Percentiles rank a stretch among this genome's conserved stretches.
Conservation (phyloP, 1,140 invertebrate genomes). For the Amyelois transitella region DNA sequence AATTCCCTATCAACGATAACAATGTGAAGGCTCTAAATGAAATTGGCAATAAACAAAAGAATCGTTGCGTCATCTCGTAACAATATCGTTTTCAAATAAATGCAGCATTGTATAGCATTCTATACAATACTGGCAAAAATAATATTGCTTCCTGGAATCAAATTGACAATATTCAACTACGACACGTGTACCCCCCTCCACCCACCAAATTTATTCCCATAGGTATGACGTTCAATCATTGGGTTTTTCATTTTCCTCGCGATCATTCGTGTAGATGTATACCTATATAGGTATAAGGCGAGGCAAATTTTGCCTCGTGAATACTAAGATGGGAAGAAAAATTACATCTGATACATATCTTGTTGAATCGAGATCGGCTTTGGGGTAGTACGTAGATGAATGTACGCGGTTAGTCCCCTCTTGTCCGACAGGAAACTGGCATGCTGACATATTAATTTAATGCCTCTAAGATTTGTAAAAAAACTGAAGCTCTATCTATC, state of each 20-base stretch:
- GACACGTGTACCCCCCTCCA: conserved; percentile 40
- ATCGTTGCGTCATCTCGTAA: conserved; percentile 1
- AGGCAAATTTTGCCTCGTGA: conserved; percentile 41
- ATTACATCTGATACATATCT: conserved; percentile 63
- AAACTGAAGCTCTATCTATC: too few relatives aligned
- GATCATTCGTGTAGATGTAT: conserved; percentile 20
- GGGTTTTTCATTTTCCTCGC: conserved; percentile 61
- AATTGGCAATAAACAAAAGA: background rate
- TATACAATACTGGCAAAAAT: conserved; percentile 4
- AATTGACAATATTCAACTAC: conserved; percentile 57
- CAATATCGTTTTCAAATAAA: background rate
- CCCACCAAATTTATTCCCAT: conserved; percentile 68
- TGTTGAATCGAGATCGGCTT: conserved; percentile 17
- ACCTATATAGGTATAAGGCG: conserved; percentile 31
- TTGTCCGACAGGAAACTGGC: background rate
- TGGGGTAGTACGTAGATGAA: background rate
- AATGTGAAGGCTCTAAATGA: background rate
- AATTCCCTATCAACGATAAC: background rate
- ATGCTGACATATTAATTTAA: background rate
- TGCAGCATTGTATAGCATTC: background rate
- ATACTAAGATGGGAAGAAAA: conserved; percentile 65
- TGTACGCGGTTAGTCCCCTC: background rate
- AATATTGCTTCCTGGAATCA: conserved; percentile 21
- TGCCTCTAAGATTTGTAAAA: too few relatives aligned
- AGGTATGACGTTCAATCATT: conserved; percentile 72